These are phyloP conservation scores for Lutjanus campechanus DNA, from an alignment of 2,797 vertebrate genomes.

Conservation along the genomic window DNA sequence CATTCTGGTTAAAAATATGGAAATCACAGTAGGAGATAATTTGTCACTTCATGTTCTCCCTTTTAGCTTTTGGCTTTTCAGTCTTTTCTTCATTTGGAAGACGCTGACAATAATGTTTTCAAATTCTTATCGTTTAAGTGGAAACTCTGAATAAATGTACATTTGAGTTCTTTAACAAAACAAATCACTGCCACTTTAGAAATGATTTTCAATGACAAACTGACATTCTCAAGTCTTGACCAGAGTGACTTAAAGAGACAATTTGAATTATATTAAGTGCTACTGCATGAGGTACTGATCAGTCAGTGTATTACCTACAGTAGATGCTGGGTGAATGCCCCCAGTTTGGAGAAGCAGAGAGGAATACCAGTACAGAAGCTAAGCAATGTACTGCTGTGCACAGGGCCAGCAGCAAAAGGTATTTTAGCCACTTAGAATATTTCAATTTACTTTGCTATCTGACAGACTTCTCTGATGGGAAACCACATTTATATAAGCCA, in stretches of 20 bases:
- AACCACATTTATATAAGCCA: no score
- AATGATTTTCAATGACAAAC: background rate
- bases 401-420: no score
- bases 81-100: background rate
- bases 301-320: no score
- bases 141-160: background rate
- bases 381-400: no score
- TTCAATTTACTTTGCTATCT: no score
- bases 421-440: no score
- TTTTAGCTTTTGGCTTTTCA: background rate
- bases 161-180: background rate
- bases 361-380: no score
- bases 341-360: no score
- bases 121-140: background rate
- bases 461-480: no score
- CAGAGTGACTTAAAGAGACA: background rate
- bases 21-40: conserved; percentile 34
- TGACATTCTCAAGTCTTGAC: background rate
- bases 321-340: no score
- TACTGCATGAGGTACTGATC: no score
- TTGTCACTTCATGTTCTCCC: conserved; percentile 7
- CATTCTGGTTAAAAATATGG: conserved; percentile 35
- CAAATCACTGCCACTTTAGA: background rate
- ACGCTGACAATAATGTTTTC: background rate
- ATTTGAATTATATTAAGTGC: no score